Conservation (phyloP, 2,888 invertebrate genomes). For the Drosophila mimica region DNA sequence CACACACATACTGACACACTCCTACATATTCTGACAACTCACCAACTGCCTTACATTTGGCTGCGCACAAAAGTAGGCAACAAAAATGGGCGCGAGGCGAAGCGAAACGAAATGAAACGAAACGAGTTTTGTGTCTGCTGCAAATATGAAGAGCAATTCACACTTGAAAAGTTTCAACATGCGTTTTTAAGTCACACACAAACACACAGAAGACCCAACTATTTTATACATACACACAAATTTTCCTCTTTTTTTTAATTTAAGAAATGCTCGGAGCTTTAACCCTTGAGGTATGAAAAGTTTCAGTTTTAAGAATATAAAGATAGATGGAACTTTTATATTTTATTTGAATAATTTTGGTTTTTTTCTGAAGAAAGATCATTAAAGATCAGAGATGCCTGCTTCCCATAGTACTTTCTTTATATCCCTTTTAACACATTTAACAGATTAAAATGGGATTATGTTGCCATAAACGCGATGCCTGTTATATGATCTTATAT, state of each 20-base stretch:
- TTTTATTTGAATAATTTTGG: background rate
- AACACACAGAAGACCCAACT: slow-evolving; percentile 48
- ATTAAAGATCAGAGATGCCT: background rate
- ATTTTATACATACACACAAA: slow-evolving; percentile 41
- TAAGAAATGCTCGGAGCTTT: slow-evolving; percentile 18
- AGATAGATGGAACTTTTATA: background rate
- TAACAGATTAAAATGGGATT: slow-evolving; percentile 21
- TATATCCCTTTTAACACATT: background rate
- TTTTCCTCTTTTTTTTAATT: slow-evolving; percentile 23
- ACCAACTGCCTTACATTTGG: slow-evolving; percentile 51
- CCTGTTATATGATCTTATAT: slow-evolving; percentile 6
- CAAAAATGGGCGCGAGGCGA: slow-evolving; percentile 13
- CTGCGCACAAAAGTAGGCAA: slow-evolving; percentile 71
- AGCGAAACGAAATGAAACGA: slow-evolving; percentile 34
- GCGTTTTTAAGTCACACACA: slow-evolving; percentile 69
- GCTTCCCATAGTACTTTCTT: background rate
- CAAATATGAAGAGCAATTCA: slow-evolving; percentile 80
- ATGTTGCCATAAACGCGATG: slow-evolving; percentile 19
- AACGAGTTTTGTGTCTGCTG: slow-evolving; percentile 59
- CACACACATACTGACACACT: slow-evolving; percentile 4
- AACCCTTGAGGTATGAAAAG: slow-evolving; percentile 21
- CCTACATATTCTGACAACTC: slow-evolving; percentile 13
- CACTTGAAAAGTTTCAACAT: slow-evolving; percentile 79
- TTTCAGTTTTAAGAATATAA: background rate
- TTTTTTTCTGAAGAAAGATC: background rate